Base-by-base conservation (phyloP, 2,888 invertebrate genomes). In the Chymomyza amoena region DNA sequence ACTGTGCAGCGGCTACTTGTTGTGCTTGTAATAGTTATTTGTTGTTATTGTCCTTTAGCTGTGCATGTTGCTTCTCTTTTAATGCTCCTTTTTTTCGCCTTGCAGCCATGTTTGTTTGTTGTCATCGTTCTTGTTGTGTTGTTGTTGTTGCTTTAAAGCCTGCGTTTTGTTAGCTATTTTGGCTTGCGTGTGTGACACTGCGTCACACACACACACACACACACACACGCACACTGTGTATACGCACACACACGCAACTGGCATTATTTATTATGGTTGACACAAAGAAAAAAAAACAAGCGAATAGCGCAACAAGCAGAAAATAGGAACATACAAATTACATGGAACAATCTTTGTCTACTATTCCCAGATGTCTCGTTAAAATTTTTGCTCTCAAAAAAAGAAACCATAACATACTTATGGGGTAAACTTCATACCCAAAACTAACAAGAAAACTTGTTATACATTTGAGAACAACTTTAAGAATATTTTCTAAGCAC, bases 351-450 rank as follows among this genome's bases (percentile, higher is more conserved):
- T 78, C 77, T 77, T 81, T 45, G 4, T 45, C 13, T 13, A 78
- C 84, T 79, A 88, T 80, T 79, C 89, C 79, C 83, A 76, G 76
- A 69, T 77, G 87, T 75, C 85, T 87, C 87, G 87, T 88, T 89
- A 82, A 87, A 87, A 74, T 75, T 87, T 76, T 1, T 51, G 52
- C 36, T 36, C 36, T n/a, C 69, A 71, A 25, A 25, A 25, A 25
- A 20, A 20, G 3, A 73, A 72, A 73, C 59, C 66, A 70, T 68
- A 74, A 76, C 67, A 72, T 66, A 69, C 64, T 36, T 36, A 36
- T 45, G 39, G 39, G 32, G 32, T 9, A 13, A 4, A 45, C 18
- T 9, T 62, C 69, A 66, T 66, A 25, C 4, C 69, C 57, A 32
- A 39, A 45, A 45, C 39, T 45, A 45, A 4, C 4, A 6, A 45